Percentiles rank a stretch among this genome's conserved stretches.
Evolutionary conservation across 2,797 vertebrate genomes (phyloP).

Genomic region (Leptatherina wallacei): DNA sequence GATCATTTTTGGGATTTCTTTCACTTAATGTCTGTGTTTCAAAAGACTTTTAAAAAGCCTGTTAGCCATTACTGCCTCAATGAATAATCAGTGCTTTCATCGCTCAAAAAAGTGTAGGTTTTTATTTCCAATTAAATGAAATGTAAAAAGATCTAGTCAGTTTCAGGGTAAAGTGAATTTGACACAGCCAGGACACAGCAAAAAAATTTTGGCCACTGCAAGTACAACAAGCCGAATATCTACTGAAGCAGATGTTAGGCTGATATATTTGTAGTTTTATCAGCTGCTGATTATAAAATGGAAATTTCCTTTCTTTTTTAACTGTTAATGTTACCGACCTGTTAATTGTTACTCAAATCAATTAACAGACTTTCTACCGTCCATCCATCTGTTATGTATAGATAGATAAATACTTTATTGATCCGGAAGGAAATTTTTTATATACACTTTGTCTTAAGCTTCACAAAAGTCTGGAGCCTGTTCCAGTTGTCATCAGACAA

Average conservation of each 20-base stretch:
- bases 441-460: not conserved
- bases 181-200: not conserved
- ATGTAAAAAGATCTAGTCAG: not conserved
- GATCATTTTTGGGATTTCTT: not conserved
- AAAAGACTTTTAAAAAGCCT: not conserved
- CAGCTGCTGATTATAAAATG: no score
- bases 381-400: not conserved
- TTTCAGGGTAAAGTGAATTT: not conserved
- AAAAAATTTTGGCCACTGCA: not conserved
- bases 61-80: not conserved
- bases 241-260: not conserved
- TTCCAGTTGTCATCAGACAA: no score
- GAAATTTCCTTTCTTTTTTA: not conserved
- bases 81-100: no score
- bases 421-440: no score
- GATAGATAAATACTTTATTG: no score
- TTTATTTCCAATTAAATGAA: no score
- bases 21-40: not conserved
- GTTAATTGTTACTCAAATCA: not conserved
- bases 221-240: not conserved
- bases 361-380: no score
- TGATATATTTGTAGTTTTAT: not conserved
- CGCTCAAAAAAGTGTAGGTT: no score
- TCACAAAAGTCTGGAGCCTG: not conserved
- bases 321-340: not conserved